Conservation (phyloP, 2,113 vertebrate genomes). For the Mormyrus iriodes region DNA sequence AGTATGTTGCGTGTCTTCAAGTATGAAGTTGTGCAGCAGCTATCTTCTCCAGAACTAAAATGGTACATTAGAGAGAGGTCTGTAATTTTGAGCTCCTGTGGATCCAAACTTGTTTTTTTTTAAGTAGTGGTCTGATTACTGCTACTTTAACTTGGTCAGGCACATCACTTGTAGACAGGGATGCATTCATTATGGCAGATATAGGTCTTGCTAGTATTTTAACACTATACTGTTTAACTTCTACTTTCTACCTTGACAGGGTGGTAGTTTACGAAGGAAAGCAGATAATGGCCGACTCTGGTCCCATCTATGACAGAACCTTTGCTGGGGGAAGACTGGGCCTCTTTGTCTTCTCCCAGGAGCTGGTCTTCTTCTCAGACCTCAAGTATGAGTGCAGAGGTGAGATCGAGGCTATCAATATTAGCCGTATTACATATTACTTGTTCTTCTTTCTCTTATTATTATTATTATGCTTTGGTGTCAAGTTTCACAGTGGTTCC, state of each 20-base stretch:
- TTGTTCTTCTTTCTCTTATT: not conserved
- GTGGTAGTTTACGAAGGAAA: constrained; percentile 91
- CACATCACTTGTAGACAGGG: no score
- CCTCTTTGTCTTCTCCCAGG: constrained; percentile 96
- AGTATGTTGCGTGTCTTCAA: no score
- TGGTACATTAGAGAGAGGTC: no score
- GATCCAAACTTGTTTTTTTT: no score
- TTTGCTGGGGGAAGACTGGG: constrained; percentile 86
- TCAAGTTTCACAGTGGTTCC: no score
- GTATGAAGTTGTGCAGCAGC: no score
- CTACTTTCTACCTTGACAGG: constrained; percentile 48
- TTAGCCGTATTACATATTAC: not conserved
- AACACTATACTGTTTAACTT: not conserved
- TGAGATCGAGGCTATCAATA: constrained; percentile 47
- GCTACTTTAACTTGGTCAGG: no score
- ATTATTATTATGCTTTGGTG: not conserved
- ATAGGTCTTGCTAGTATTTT: no score
- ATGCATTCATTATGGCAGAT: no score
- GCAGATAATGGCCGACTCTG: constrained; percentile 86
- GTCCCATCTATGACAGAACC: constrained; percentile 85
- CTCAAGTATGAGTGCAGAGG: constrained; percentile 95
- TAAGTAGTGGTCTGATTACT: no score
- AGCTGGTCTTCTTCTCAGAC: constrained; percentile 92
- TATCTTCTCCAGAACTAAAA: no score
- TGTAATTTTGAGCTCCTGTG: no score